A percentile compares a stretch with the other conserved stretches of the same genome.
Conservation (phyloP, 2,888 invertebrate genomes). For the Seira musarum region DNA sequence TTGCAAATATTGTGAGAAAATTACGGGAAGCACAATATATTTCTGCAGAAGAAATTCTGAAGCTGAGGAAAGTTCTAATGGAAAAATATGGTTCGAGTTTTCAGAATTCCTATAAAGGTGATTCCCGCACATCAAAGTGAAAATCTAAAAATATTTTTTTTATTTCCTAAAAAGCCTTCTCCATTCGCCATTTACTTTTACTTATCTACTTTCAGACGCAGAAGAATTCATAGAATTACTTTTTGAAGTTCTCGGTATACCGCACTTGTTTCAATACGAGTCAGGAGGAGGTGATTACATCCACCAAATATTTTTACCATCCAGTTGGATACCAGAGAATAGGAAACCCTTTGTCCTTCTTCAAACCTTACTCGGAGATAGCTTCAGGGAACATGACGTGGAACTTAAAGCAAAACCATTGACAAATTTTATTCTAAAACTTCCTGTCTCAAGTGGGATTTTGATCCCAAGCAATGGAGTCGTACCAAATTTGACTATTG, state of each 20-base stretch:
- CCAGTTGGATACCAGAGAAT: background rate
- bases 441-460: background rate
- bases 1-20: background rate
- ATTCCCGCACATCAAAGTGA: too few species aligned
- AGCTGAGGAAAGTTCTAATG: background rate
- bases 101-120: background rate
- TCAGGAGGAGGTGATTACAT: constrained; percentile 1
- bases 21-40: background rate
- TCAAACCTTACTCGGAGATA: background rate
- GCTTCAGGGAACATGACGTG: constrained; percentile 2
- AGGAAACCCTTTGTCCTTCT: background rate
- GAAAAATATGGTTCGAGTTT: background rate
- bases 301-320: constrained; percentile 7
- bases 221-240: constrained; percentile 3
- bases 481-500: constrained; percentile 15
- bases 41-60: background rate
- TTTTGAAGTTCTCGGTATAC: background rate
- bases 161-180: background rate
- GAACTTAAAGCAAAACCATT: background rate
- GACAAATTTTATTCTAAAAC: constrained; percentile 2
- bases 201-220: background rate
- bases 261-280: background rate
- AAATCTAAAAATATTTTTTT: background rate
- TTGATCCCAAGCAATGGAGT: constrained; percentile 7
- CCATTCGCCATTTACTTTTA: background rate